These are phyloP conservation scores for Scalopus aquaticus DNA, from an alignment of 2,113 vertebrate genomes.

Conservation along the genomic window DNA sequence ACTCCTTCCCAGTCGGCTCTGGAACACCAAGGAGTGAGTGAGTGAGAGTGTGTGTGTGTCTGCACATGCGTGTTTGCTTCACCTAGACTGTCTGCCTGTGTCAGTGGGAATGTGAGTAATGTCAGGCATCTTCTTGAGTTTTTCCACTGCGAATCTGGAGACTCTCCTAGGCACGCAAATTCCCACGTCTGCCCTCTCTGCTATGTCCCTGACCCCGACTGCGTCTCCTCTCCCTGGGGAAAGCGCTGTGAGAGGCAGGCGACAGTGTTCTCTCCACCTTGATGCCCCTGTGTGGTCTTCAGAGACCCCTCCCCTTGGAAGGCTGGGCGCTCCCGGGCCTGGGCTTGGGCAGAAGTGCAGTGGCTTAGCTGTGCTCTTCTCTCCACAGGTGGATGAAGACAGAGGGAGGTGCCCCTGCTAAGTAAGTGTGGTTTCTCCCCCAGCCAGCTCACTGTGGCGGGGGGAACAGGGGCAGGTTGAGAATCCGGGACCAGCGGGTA, in stretches of 20 bases:
- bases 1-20: background rate
- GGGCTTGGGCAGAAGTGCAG: background rate
- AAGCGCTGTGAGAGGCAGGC: background rate
- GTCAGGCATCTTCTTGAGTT: background rate
- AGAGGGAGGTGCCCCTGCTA: constrained; percentile 88
- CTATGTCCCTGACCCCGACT: background rate
- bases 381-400: constrained; percentile 90
- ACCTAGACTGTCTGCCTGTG: too few relatives aligned
- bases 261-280: background rate
- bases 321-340: background rate
- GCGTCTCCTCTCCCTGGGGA: background rate
- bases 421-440: constrained; percentile 83
- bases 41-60: too few relatives aligned
- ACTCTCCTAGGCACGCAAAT: background rate
- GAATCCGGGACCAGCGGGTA: background rate
- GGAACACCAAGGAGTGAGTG: background rate
- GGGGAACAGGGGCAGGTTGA: background rate
- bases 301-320: background rate
- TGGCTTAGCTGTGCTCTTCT: background rate
- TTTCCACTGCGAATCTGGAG: background rate
- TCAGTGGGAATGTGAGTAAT: background rate
- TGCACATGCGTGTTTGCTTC: too few relatives aligned
- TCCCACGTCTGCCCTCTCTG: background rate
- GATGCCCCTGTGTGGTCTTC: background rate
- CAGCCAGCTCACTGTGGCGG: too few relatives aligned